Evolutionary conservation across 2,113 vertebrate genomes (phyloP).

Genomic region (Ellobius talpinus): DNA sequence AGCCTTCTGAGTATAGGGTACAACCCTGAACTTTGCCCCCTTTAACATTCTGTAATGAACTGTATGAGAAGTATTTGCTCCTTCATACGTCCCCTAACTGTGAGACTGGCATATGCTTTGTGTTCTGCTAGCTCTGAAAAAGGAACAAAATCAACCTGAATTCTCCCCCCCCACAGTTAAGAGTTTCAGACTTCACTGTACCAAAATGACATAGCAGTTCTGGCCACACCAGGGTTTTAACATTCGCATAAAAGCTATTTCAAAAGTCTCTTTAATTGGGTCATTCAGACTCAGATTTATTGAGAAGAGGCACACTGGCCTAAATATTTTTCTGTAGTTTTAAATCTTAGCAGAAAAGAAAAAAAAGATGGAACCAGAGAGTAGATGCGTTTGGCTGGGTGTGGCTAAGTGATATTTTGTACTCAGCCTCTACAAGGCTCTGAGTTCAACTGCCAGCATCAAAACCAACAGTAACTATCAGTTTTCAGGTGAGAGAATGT

Average conservation of each 20-base stretch:
- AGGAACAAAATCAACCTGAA: neutral
- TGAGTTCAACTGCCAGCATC: neutral
- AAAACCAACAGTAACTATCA: neutral
- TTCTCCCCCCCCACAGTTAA: neutral
- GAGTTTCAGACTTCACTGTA: neutral
- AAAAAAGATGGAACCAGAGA: neutral
- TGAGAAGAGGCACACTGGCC: neutral
- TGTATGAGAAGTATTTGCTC: neutral
- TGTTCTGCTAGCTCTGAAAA: neutral
- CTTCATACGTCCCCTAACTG: neutral
- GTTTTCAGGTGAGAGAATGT: neutral
- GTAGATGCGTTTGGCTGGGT: neutral
- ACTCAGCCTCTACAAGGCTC: neutral
- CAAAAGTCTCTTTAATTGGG: neutral
- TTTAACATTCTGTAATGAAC: neutral
- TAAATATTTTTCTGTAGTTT: slow-evolving; percentile 15
- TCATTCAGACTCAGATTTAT: slow-evolving; percentile 11
- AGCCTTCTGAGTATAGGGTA: neutral
- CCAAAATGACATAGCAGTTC: neutral
- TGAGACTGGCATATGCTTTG: neutral
- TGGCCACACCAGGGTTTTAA: neutral
- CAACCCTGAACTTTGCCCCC: too few relatives aligned
- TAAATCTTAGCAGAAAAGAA: slow-evolving; percentile 23
- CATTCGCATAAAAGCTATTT: neutral
- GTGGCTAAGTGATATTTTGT: neutral